Percentiles rank a stretch among this genome's conserved stretches.
These are phyloP conservation scores for Hetaerina titia DNA, from an alignment of 2,888 invertebrate species.

Conservation along the genomic window DNA sequence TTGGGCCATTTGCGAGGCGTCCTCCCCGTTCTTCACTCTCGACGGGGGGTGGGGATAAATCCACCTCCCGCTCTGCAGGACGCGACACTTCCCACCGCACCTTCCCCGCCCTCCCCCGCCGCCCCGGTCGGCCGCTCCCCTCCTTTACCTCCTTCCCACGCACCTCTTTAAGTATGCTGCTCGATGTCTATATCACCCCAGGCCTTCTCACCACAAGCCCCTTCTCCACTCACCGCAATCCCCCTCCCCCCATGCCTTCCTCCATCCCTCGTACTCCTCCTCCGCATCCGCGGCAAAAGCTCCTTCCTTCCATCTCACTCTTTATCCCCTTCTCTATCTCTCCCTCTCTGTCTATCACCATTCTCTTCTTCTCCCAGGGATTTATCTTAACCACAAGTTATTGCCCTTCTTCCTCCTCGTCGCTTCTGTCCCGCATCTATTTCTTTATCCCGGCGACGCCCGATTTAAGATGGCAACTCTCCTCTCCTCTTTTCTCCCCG, in stretches of 20 bases:
- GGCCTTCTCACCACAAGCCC: neutral
- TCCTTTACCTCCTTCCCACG: neutral
- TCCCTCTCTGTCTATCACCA: neutral
- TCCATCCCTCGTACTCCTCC: neutral
- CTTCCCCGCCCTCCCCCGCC: neutral
- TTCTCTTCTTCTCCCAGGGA: neutral
- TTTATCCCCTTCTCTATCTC: neutral
- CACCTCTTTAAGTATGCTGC: constrained; percentile 44
- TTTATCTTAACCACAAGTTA: constrained; percentile 41
- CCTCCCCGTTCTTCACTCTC: neutral
- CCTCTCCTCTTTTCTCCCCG: neutral
- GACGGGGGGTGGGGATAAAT: neutral
- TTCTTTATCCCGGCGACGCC: too few relatives aligned
- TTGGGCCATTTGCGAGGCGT: constrained; percentile 42
- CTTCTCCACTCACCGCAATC: neutral
- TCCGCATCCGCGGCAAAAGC: neutral
- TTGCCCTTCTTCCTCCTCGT: neutral
- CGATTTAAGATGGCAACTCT: too few relatives aligned
- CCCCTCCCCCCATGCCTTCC: neutral
- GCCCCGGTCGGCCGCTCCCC: too few relatives aligned
- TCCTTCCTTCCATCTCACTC: neutral
- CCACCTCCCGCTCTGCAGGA: constrained; percentile 14
- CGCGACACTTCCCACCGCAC: neutral
- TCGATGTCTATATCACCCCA: constrained; percentile 35
- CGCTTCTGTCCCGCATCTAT: neutral